These are phyloP conservation scores for Hoplostethus atlanticus DNA, from an alignment of 2,797 vertebrate genomes.

Conservation along the genomic window DNA sequence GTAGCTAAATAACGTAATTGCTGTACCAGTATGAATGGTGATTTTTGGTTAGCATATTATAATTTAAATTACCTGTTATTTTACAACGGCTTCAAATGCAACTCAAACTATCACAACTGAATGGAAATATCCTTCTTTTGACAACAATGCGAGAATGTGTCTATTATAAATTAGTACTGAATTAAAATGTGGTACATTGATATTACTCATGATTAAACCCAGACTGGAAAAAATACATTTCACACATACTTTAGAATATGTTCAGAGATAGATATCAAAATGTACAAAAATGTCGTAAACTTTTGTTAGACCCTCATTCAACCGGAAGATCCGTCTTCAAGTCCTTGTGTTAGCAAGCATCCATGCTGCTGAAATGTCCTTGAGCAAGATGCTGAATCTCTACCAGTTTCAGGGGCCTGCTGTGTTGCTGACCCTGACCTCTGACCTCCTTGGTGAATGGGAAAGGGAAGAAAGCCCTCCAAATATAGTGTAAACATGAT, in stretches of 20 bases:
- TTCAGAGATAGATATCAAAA: too few relatives aligned
- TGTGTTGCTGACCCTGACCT: constrained; percentile 41
- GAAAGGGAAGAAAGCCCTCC: constrained; percentile 12
- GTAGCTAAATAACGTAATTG: neutral
- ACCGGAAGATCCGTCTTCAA: neutral
- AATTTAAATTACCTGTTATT: neutral
- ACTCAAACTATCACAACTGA: neutral
- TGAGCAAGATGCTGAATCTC: neutral
- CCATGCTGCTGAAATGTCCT: constrained; percentile 16
- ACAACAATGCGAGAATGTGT: neutral
- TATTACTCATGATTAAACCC: too few relatives aligned
- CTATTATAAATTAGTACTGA: neutral
- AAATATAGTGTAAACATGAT: neutral
- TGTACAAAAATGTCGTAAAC: neutral
- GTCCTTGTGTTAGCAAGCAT: neutral
- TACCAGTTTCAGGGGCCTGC: neutral
- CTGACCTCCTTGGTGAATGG: constrained; percentile 67
- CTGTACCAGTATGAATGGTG: neutral
- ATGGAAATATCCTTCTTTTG: neutral
- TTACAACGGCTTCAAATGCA: neutral
- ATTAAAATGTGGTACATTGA: too few relatives aligned
- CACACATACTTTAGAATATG: neutral
- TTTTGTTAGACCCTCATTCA: too few relatives aligned
- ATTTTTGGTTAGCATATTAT: neutral
- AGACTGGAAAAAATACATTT: neutral